These are phyloP conservation scores for Staurois parvus DNA, from an alignment of 2,797 vertebrate species.

Conservation along the genomic window DNA sequence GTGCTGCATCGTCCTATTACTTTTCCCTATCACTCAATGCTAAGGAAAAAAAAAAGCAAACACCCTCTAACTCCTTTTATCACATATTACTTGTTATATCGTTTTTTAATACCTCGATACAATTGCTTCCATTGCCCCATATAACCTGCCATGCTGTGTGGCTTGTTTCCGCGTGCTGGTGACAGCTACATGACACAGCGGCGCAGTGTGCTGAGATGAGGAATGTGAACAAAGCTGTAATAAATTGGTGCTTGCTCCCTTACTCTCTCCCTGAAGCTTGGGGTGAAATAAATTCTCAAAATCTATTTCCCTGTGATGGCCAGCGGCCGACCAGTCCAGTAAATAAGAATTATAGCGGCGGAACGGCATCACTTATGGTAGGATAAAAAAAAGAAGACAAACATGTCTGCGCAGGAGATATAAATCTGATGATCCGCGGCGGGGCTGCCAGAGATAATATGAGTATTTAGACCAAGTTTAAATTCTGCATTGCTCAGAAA, in stretches of 20 bases:
- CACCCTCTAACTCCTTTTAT: slow-evolving; percentile 28
- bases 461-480: slow-evolving; percentile 52
- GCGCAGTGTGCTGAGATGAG: slow-evolving; percentile 52
- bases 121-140: slow-evolving; percentile 46
- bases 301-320: slow-evolving; percentile 77
- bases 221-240: slow-evolving; percentile 55
- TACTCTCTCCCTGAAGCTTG: slow-evolving; percentile 55
- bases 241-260: slow-evolving; percentile 53
- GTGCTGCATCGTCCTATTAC: background rate
- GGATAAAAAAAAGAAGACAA: slow-evolving; percentile 70
- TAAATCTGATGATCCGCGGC: slow-evolving; percentile 71
- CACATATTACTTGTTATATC: slow-evolving; percentile 17
- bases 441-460: slow-evolving; percentile 48
- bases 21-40: no score
- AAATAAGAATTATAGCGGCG: slow-evolving; percentile 78
- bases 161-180: slow-evolving; percentile 38
- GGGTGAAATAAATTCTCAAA: slow-evolving; percentile 79
- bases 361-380: slow-evolving; percentile 77
- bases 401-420: slow-evolving; percentile 71
- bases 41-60: background rate
- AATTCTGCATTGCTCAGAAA: slow-evolving; percentile 25
- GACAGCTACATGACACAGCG: slow-evolving; percentile 55
- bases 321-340: slow-evolving; percentile 75
- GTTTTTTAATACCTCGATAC: slow-evolving; percentile 20
- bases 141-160: slow-evolving; percentile 27